Evolutionary conservation across 2,113 vertebrate genomes (phyloP).

Genomic region (Asarcornis scutulata): DNA sequence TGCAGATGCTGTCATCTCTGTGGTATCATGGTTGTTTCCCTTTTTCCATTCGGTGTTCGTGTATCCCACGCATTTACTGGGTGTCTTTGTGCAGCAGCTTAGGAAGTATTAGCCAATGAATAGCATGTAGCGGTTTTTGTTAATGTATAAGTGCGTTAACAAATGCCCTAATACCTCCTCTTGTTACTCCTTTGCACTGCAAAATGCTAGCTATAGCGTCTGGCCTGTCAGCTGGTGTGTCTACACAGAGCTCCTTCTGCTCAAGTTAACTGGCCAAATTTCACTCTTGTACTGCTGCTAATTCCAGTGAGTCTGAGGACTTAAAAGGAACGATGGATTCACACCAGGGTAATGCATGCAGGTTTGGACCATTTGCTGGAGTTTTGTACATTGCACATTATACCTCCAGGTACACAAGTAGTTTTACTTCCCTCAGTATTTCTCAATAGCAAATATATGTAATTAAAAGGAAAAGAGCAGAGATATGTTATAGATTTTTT

Average conservation of each 20-base stretch:
- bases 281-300: conserved; percentile 12
- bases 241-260: not conserved
- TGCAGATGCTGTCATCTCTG: not conserved
- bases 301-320: not conserved
- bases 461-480: not conserved
- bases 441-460: not conserved
- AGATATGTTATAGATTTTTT: not conserved
- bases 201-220: fast-evolving
- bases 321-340: not conserved
- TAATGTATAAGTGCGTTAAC: not conserved
- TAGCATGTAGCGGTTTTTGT: not conserved
- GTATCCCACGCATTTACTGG: fast-evolving
- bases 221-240: not conserved
- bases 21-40: not conserved
- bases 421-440: not conserved
- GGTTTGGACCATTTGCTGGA: not conserved
- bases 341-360: not conserved
- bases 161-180: not conserved
- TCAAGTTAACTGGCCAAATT: not conserved
- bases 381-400: not conserved
- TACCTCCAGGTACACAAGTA: not conserved
- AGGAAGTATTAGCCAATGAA: not conserved
- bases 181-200: not conserved
- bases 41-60: not conserved
- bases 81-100: not conserved